These are phyloP conservation scores for Willisornis vidua DNA, from an alignment of 2,113 vertebrate genomes.

Conservation along the genomic window DNA sequence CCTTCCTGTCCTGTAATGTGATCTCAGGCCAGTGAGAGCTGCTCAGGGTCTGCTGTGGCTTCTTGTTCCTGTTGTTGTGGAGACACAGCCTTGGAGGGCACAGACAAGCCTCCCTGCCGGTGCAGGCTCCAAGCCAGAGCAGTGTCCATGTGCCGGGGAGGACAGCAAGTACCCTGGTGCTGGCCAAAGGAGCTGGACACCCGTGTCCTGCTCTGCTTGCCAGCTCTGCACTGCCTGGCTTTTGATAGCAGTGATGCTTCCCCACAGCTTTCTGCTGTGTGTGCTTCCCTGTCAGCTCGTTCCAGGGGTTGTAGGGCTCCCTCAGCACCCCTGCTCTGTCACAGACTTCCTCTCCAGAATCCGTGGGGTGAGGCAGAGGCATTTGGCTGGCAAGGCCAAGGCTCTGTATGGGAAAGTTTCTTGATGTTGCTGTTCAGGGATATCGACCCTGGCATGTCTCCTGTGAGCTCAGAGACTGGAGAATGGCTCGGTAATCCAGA, in stretches of 20 bases:
- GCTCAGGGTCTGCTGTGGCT: constrained; percentile 59
- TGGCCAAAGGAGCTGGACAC: not conserved
- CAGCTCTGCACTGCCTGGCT: fast-evolving
- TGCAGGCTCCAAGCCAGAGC: not conserved
- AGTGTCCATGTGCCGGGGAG: not conserved
- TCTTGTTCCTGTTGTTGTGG: constrained; percentile 72
- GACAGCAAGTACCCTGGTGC: not conserved
- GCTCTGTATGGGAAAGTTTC: not conserved
- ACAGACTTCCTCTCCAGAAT: not conserved
- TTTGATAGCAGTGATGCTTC: not conserved
- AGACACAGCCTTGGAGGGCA: constrained; percentile 20
- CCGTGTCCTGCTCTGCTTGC: not conserved
- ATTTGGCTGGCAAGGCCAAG: not conserved
- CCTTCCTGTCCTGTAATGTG: constrained; percentile 76
- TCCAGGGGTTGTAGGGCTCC: not conserved
- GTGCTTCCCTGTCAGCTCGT: not conserved
- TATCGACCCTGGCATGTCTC: fast-evolving
- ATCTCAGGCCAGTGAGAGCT: constrained; percentile 14
- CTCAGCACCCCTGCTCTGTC: not conserved
- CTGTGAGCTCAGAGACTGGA: not conserved
- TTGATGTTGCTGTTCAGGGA: not conserved
- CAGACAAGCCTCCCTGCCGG: not conserved
- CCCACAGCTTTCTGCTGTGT: not conserved
- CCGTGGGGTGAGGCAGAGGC: not conserved
- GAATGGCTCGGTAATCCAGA: not conserved